A percentile compares a stretch with the other conserved stretches of the same genome.
phyloP scores from a whole-genome alignment of 23 tunicate species.

The Phallusia fumigata region DNA sequence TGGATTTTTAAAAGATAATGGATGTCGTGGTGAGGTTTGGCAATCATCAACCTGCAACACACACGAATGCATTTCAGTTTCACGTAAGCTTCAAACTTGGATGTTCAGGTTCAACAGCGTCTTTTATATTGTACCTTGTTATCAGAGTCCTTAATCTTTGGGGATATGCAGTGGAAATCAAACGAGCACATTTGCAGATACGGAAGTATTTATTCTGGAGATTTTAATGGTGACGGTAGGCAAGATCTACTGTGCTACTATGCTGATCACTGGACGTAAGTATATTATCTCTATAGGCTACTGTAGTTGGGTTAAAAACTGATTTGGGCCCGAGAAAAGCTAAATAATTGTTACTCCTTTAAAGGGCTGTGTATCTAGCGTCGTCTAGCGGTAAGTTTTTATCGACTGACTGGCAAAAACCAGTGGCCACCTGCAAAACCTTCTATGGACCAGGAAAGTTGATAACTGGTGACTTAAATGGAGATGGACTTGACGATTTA shows the following conservation, averaged over 20 bases:
- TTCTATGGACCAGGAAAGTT: neutral
- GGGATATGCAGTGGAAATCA: neutral
- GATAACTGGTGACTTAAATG: constrained; percentile 15
- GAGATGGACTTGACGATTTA: constrained; percentile 23
- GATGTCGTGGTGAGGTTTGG: constrained; percentile 24
- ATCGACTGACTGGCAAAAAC: neutral
- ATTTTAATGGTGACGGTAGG: constrained; percentile 33
- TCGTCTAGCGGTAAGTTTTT: neutral
- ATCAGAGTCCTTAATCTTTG: neutral
- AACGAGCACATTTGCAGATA: neutral
- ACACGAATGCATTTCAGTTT: neutral
- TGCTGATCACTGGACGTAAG: constrained; percentile 30
- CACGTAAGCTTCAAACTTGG: neutral
- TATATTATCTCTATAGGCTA: no score
- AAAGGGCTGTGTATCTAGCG: neutral
- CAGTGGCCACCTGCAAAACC: neutral
- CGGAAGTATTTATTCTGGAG: constrained; percentile 25
- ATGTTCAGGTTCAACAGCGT: no score
- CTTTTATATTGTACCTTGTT: neutral
- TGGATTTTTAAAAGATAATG: neutral
- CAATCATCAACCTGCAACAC: constrained; percentile 29
- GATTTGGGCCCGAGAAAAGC: no score
- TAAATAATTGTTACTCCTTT: no score
- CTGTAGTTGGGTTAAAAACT: no score
- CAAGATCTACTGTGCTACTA: constrained; percentile 27